Percentiles rank a stretch among this genome's conserved stretches.
These are phyloP conservation scores for Amazona vittata DNA, from an alignment of 2,113 vertebrate species.

Conservation along the genomic window DNA sequence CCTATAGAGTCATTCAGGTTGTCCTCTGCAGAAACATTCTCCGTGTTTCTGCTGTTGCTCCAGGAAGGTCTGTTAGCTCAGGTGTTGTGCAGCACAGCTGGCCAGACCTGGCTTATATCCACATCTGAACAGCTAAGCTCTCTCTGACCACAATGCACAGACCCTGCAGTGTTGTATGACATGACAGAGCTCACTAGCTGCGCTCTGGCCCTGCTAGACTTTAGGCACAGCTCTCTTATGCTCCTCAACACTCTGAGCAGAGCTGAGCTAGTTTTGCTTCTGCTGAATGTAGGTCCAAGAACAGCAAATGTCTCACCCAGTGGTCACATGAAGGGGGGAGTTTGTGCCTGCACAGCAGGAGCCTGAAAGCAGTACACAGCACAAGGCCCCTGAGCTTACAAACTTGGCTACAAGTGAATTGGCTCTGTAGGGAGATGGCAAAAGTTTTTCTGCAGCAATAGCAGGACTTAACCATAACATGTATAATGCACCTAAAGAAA, in stretches of 20 bases:
- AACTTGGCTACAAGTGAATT: accelerated
- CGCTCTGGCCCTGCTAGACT: background rate
- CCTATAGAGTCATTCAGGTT: background rate
- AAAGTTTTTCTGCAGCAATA: background rate
- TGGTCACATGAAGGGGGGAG: background rate
- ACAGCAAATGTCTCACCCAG: background rate
- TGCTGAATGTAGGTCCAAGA: background rate
- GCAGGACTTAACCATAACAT: background rate
- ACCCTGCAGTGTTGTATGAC: background rate
- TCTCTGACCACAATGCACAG: background rate
- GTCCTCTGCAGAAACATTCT: background rate
- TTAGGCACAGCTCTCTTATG: background rate
- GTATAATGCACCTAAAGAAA: background rate
- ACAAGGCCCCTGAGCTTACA: background rate
- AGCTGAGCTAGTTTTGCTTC: background rate
- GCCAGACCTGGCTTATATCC: background rate
- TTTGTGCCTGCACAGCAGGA: background rate
- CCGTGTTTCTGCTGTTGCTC: accelerated
- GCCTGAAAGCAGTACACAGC: background rate
- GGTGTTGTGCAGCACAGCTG: background rate
- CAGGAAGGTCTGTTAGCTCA: background rate
- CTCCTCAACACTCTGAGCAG: background rate
- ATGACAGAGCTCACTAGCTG: background rate
- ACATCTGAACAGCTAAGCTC: background rate
- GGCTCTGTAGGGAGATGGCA: background rate